Base-by-base conservation (phyloP, 2,888 invertebrate genomes). In the Gortyna flavago region DNA sequence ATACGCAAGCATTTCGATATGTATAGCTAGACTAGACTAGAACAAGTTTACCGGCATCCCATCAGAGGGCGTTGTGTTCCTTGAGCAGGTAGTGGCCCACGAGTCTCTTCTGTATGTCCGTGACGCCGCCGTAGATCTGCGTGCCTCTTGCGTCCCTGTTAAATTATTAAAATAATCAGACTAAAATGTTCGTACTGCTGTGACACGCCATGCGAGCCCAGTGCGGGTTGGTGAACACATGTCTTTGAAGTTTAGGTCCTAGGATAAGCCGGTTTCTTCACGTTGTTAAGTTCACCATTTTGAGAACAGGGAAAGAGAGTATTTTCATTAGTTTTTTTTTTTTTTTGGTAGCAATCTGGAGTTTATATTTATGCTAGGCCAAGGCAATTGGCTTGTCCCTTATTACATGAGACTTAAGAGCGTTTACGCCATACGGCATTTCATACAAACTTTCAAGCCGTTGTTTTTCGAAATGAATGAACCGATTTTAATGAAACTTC, bases 51-150 rank as follows among this genome's bases (percentile, higher is more conserved):
- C 83, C 48, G 57, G 48, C 29, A 8, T 41, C 8, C 1, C 79
- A 59, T 95, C 92, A 96, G 41, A 96, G 92, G 1, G 96, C 96
- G 88, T 96, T 95, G 93, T 97, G 96, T 88, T 98, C 98, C 91
- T 97, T 98, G 48, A 98, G 95, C 67, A 98, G 88, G 88, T 94
- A 97, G 85, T 97, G 97, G 8, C 98, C 98, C 84, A 98, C 97
- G 1, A 98, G 97, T 21, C 98, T 94, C 89, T 97, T 97, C 93
- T 98, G 98, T 79, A 98, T 97, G 94, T 98, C 98, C 25, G 97
- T 98, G 21, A 98, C 98, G 4, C 98, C 98, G 84, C 98, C 98
- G 93, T 98, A 98, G 88, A 98, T 98, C 93, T 98, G 98, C 0
- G 98, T 98, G 72, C 98, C 98, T 80, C 98, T 95, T 1, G 98